Base-by-base conservation (phyloP, 2,888 invertebrate species). In the Standfussiana lucernea region DNA sequence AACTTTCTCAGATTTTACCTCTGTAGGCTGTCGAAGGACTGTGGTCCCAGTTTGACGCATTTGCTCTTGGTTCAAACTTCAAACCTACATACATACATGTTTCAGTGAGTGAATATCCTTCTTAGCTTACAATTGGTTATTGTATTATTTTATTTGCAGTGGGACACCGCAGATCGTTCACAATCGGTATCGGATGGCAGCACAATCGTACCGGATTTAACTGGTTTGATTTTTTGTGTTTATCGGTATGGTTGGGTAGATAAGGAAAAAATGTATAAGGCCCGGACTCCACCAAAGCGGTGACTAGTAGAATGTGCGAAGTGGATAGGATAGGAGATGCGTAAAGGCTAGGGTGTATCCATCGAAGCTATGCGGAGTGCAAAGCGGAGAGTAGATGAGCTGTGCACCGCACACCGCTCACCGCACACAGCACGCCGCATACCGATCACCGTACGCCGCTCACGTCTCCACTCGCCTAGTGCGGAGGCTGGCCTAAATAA, bases 101-200 rank as follows among this genome's bases (percentile, higher is more conserved):
- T 71, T 2, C 8, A 10, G 8, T n/a, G n/a, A 45, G 21, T 15
- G n/a, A 70, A 18, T 40, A 47, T 50, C 18, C 3, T 37, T 15
- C 28, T n/a, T 24, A 45, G 11, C 37, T n/a, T 69, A 47, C 72
- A 18, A 47, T 45, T 35, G n/a, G 35, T 47, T 28, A 68, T 66
- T 56, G 5, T 45, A 13, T 72, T 65, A 28, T 50, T 75, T 75
- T 69, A 42, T 77, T 89, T 82, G 6, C 89, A 88, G 87, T 89
- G 82, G 89, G 87, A 87, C 53, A 89, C 79, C 67, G 62, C 83
- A 42, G 88, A 88, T 66, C 88, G 45, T 37, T 79, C 88, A 35
- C 81, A 79, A 32, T 76, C 86, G 11, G 1, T 76, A 56, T 88
- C 88, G 45, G 88, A 89, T 13, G 82, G 77, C 65, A 88, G 88